These are phyloP conservation scores for Xyliphius kryptos DNA, from an alignment of 2,113 vertebrate genomes.

Conservation along the genomic window DNA sequence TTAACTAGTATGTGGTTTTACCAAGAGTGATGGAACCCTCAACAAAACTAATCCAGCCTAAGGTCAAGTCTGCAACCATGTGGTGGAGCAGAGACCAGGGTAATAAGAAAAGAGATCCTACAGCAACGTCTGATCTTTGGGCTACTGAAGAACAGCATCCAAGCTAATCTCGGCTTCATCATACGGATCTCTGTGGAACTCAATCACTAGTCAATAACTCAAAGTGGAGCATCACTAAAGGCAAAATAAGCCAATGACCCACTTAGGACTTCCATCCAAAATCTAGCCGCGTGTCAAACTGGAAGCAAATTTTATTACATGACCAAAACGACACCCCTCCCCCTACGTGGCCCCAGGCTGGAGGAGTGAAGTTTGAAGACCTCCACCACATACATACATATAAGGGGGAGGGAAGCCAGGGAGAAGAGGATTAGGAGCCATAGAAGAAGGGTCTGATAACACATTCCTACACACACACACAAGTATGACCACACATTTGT, in stretches of 20 bases:
- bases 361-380: conserved; percentile 4
- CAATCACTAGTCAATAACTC: conserved; percentile 4
- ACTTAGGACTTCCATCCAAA: conserved; percentile 17
- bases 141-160: too few relatives aligned
- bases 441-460: conserved; percentile 44
- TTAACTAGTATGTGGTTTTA: too few relatives aligned
- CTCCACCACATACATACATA: conserved; percentile 4
- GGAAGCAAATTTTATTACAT: conserved; percentile 22
- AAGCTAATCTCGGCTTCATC: too few relatives aligned
- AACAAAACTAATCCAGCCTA: too few relatives aligned
- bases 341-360: conserved; percentile 15
- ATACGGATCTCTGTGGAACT: too few relatives aligned
- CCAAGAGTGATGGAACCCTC: too few relatives aligned
- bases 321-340: background rate
- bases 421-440: conserved; percentile 36
- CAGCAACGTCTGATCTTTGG: too few relatives aligned
- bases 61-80: too few relatives aligned
- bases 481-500: background rate
- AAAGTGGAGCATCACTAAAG: conserved; percentile 13
- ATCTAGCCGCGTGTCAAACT: conserved; percentile 22
- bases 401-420: conserved; percentile 24
- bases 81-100: too few relatives aligned
- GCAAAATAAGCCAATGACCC: conserved; percentile 8
- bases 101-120: too few relatives aligned
- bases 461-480: conserved; percentile 39